A percentile compares a stretch with the other conserved stretches of the same genome.
Conservation (phyloP, 2,888 invertebrate species). For the Clitarchus hookeri region DNA sequence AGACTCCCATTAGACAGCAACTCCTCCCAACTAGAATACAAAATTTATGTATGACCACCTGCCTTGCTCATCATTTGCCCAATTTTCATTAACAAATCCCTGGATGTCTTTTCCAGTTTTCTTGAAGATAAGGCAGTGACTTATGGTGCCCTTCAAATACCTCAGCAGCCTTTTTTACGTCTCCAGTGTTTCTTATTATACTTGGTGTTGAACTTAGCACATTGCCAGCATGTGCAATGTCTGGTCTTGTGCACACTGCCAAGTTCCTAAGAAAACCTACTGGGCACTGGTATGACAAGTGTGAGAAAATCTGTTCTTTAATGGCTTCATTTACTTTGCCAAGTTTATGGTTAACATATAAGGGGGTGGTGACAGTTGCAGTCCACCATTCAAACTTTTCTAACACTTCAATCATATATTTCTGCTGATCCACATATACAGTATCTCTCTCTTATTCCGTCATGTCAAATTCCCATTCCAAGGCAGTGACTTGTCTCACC, state of each 20-base stretch:
- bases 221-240: not conserved
- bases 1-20: not conserved
- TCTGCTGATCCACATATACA: not conserved
- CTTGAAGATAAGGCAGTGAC: not conserved
- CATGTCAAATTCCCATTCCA: not conserved
- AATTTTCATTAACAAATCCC: not conserved
- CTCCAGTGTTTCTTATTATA: slow-evolving; percentile 11
- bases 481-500: not conserved
- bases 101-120: not conserved
- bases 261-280: not conserved
- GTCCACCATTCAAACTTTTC: not conserved
- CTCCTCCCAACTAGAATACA: not conserved
- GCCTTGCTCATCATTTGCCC: not conserved
- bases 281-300: not conserved
- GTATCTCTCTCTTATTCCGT: not conserved
- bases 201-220: not conserved
- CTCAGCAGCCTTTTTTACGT: not conserved
- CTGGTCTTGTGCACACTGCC: slow-evolving; percentile 2
- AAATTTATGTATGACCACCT: not conserved
- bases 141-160: not conserved
- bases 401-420: not conserved
- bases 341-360: not conserved
- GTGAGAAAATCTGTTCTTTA: not conserved
- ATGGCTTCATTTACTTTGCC: not conserved
- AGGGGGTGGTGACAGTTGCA: not conserved